Base-by-base conservation (phyloP, 2,797 vertebrate species). In the Anas acuta region DNA sequence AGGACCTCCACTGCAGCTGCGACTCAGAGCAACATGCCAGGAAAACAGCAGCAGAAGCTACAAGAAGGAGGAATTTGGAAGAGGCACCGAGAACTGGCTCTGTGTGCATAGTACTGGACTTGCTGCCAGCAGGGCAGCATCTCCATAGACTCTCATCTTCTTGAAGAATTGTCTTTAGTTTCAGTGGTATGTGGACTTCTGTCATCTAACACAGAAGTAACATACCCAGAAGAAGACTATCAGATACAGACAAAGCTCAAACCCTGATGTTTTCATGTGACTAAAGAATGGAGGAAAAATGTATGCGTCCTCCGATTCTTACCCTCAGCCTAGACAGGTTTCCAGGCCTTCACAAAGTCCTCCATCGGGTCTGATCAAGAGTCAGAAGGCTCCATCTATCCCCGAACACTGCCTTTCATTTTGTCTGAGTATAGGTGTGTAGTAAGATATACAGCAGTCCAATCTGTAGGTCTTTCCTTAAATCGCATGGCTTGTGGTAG, bases 301-400 rank as follows among this genome's bases (percentile, higher is more conserved):
- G 3, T n/a, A 7, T 23, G 10, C 2, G 0, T 18, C 35, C 21
- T 75, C 26, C 57, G 33, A 14, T 66, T 56, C 35, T 8, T 9
- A 21, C 8, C 3, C 3, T 22, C 39, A 37, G 15, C 11, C 61
- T 49, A 76, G 47, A 30, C 2, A 7, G 35, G n/a, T 61, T 79
- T 84, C 61, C 70, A 84, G 30, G 22, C 21, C 74, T 57, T 84
- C 5, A 6, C 47, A 41, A 76, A n/a, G 28, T 71, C 13, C 16
- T 78, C 80, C 53, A 2, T 10, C 7, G 9, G 41, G 23, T 56
- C 54, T 43, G n/a, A 43, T 54, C 32, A 43, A 43, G 41, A 58
- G 37, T 37, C 54, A 69, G 33, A n/a, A 71, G 61, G 43, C 8
- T 70, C 20, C 49, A 2, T 22, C 75, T 70, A 0, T 66, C 83